Evolutionary conservation across 2,888 invertebrate species (phyloP), one percentile per base, ranked within the genome.

Genomic region (Caenorhabditis uteleia): DNA sequence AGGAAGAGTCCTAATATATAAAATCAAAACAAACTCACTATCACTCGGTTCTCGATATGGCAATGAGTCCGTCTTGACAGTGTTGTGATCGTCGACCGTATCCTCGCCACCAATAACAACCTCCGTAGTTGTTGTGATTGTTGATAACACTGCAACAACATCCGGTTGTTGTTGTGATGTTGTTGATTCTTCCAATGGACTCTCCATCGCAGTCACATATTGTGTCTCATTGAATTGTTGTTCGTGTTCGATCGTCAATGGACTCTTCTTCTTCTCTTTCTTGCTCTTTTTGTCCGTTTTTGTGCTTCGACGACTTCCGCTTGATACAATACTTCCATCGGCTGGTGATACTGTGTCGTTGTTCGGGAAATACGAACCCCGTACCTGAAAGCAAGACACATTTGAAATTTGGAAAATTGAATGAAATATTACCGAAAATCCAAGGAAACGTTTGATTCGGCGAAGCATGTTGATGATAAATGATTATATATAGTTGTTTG

Each of bases 21-120:
- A n/a, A n/a, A n/a, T 12, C 4, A 23, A 8, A 20, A 10, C 7
- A 14, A 10, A 29, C 59, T 43, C 26, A 60, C 59, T 60, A 31
- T 60, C 60, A 21, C 60, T 60, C 8, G 60, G 60, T n/a, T 60
- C 54, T 16, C 60, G 43, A 18, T 60, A 54, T 16, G 60, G 60
- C 39, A 54, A 34, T 27, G 60, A 60, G 20, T 60, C 60, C 23
- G 60, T 60, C 34, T 51, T 58, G 42, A 58, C 25, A 18, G 58
- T 58, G 26, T 51, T 49, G 27, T 46, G 50, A 50, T 58, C 58
- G 31, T 40, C n/a, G 27, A 40, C 51, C 12, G 54, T 31, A 25
- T 21, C 39, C n/a, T n/a, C 50, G 10, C 49, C 44, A 25, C 39
- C 57, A 12, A 40, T 39, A 10, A 57, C 44, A 7, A 57, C 50